phyloP scores from a whole-genome alignment of 2,113 vertebrate genomes.

The Cairina moschata region DNA sequence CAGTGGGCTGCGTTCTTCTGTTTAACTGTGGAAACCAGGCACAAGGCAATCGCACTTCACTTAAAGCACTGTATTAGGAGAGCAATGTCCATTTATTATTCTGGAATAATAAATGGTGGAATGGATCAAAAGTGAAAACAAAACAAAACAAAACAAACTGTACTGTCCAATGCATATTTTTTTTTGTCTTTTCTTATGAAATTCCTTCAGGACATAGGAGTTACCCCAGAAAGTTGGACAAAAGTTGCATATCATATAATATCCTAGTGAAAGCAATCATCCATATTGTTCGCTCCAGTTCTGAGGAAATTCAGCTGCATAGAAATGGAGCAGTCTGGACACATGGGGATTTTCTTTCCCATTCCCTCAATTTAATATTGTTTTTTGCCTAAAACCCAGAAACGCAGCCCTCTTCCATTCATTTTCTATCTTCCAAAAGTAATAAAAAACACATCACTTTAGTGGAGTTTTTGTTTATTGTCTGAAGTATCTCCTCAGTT shows the following conservation, averaged over 20 bases:
- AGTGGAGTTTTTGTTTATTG: background rate
- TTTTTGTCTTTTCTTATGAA: background rate
- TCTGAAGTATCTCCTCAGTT: background rate
- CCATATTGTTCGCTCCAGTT: background rate
- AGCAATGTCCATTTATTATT: background rate
- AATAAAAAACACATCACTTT: background rate
- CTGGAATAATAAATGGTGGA: background rate
- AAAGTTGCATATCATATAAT: background rate
- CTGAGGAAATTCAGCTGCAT: background rate
- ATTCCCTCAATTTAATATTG: background rate
- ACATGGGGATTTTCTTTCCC: background rate
- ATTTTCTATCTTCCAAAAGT: background rate
- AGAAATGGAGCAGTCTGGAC: background rate
- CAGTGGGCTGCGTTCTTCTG: conserved; percentile 21
- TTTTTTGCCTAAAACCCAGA: background rate
- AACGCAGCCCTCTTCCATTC: background rate
- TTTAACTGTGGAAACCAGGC: conserved; percentile 36
- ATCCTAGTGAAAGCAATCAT: background rate
- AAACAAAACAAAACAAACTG: rapidly evolving
- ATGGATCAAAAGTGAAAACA: background rate
- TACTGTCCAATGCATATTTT: background rate
- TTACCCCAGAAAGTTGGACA: background rate
- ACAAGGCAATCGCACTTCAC: conserved; percentile 15
- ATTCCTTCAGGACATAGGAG: background rate
- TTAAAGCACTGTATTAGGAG: conserved; percentile 15